Evolutionary conservation across 2,797 vertebrate species (phyloP), one percentile per base, ranked within the genome.

Genomic region (Hipposideros larvatus): DNA sequence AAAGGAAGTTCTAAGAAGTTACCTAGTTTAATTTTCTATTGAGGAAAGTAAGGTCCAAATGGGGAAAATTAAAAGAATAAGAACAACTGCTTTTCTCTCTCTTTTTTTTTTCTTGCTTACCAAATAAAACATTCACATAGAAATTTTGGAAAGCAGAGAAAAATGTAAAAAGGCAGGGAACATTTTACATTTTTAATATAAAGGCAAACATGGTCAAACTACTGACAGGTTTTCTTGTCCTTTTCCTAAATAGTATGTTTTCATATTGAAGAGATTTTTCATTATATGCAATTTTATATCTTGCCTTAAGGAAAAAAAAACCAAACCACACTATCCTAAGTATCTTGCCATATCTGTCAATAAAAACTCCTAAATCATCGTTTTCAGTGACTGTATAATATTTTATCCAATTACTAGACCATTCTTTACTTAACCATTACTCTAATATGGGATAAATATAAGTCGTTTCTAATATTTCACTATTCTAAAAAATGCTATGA

Each of bases 361-460:
- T 55, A 96, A 95, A 96, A 95, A 87, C 8, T n/a, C 34, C n/a
- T 88, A 19, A 79, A 84, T 70, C 41, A 87, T 82, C 16, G 90
- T 91, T 94, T 90, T 78, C 37, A 90, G 71, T 79, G 48, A 92
- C 5, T 90, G 31, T 13, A 66, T 41, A 86, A 85, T 89, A 91
- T 65, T 91, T 95, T 87, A 90, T 34, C 31, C 31, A 91, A 84
- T 68, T 21, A 84, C 24, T 43, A 80, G 10, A 94, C 0, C 22
- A 92, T 6, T 21, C 6, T 92, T 90, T 94, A 88, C 68, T 74
- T 93, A 96, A 92, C 53, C 13, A 95, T 37, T 84, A 21, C 59
- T 96, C 55, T 82, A 91, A 92, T 48, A 26, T 74, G 31, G 11
- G 48, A 74, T 18, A 93, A 86, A 75, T 26, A 51, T 9, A 82